Base-by-base conservation (phyloP, 2,888 invertebrate species). In the Molorchus minor region DNA sequence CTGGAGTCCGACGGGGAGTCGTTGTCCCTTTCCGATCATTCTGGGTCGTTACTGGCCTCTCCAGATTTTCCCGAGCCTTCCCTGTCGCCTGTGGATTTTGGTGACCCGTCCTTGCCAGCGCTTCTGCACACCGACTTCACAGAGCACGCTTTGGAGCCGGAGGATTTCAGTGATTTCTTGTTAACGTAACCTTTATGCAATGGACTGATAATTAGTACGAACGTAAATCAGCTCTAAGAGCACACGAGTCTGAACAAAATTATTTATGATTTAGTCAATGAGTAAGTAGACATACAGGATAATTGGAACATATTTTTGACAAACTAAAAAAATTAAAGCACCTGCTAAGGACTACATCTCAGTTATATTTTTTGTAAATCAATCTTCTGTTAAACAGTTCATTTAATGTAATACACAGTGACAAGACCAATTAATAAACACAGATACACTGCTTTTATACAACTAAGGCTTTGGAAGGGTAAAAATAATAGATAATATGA, bases 1-100 rank as follows among this genome's bases (percentile, higher is more conserved):
- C 74, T 86, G 55, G 86, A 86, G 66, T 85, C 85, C 7, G 86
- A 87, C 71, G 85, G 85, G 3, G 86, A 86, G 63, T 85, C 85
- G 29, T 71, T 86, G 44, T 82, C 57, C n/a, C 62, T 85, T 67
- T 85, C 86, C 15, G 86, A 85, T 58, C 79, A 84, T 52, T 66
- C 65, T 8, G 64, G 65, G 12, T 86, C 86, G 10, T 78, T 85
- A 59, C 68, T 82, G 61, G 82, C 84, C 2, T 79, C 84, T 2
- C 82, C 85, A 0, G 80, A 79, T 68, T 80, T 77, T 67, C 80
- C 77, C 21, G 80, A 80, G 35, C 83, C 86, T 56, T 85, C 86
- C 3, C 77, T 87, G 13, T 85, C 85, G 36, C 86, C 86, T 1
- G 86, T 86, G 68, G 84, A 87, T 71, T 80, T 80, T 59, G 73